These are phyloP conservation scores for Sitta carolinensis DNA, from an alignment of 2,797 vertebrate species.

Conservation along the genomic window DNA sequence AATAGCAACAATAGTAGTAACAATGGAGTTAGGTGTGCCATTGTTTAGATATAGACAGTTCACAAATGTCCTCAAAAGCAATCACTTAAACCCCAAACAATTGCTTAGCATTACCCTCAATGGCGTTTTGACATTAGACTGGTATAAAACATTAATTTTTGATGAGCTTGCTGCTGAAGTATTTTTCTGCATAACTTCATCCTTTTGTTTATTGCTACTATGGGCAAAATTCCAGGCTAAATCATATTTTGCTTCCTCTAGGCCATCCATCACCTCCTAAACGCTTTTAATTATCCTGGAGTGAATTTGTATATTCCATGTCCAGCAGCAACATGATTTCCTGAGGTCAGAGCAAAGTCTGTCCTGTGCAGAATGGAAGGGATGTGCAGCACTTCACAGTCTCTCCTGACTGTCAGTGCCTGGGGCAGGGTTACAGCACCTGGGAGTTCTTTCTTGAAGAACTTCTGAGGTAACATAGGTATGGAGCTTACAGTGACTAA, in stretches of 20 bases:
- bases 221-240: background rate
- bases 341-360: background rate
- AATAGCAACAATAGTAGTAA: background rate
- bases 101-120: background rate
- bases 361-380: background rate
- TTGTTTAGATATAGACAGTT: background rate
- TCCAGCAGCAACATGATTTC: background rate
- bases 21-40: background rate
- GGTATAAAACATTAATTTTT: background rate
- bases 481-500: background rate
- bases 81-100: background rate
- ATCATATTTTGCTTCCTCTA: background rate
- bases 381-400: background rate
- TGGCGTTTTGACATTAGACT: background rate
- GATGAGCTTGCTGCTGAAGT: background rate
- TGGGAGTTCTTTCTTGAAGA: background rate
- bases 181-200: background rate
- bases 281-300: background rate
- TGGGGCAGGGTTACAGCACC: rapidly evolving
- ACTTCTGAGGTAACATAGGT: background rate
- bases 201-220: background rate
- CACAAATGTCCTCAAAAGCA: background rate
- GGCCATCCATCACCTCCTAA: background rate
- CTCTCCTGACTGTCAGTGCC: background rate
- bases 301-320: background rate